These are phyloP conservation scores for Gopherus flavomarginatus DNA, from an alignment of 2,113 vertebrate species.

Conservation along the genomic window DNA sequence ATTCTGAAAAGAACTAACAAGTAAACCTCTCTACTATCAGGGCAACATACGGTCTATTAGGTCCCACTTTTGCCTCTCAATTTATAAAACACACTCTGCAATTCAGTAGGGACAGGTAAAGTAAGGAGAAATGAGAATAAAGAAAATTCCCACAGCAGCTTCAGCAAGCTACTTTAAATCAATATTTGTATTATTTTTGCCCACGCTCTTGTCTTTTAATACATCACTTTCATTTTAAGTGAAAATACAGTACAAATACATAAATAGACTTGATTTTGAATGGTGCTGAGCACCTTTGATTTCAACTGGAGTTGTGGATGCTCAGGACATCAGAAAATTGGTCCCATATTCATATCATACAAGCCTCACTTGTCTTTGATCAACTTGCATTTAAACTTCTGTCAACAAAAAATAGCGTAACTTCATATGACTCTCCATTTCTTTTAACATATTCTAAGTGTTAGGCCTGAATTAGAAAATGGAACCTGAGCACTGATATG, in stretches of 20 bases:
- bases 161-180: neutral
- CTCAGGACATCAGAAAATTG: neutral
- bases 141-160: neutral
- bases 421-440: conserved; percentile 38
- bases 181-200: neutral
- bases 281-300: neutral
- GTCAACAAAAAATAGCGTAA: conserved; percentile 19
- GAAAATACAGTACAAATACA: neutral
- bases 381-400: neutral
- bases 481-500: neutral
- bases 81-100: neutral
- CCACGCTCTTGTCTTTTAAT: neutral
- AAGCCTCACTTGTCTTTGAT: neutral
- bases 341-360: neutral
- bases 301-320: neutral
- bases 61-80: neutral
- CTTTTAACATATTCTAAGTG: conserved; percentile 66
- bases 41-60: accelerated
- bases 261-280: neutral
- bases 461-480: conserved; percentile 36
- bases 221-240: neutral
- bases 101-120: neutral
- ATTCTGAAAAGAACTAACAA: neutral
- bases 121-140: neutral
- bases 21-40: neutral